phyloP scores from a whole-genome alignment of 2,888 invertebrate species.

The Crocallis elinguaria region DNA sequence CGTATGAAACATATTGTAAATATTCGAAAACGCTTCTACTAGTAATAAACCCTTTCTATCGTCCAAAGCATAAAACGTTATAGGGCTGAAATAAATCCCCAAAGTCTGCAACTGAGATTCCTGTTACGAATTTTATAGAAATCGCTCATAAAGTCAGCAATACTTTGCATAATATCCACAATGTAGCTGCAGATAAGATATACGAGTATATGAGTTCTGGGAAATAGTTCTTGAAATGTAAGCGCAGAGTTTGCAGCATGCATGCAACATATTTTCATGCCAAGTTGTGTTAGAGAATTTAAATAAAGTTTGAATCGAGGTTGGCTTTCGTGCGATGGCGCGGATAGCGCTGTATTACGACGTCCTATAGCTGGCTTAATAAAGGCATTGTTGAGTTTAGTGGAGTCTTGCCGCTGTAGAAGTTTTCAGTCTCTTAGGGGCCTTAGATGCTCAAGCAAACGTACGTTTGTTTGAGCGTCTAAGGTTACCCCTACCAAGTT shows the following conservation, averaged over 20 bases:
- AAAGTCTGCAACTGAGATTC: conserved; percentile 19
- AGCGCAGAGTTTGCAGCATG: conserved; percentile 3
- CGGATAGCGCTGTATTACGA: background rate
- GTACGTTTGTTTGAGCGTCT: no score
- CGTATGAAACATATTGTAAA: background rate
- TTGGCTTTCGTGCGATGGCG: conserved; percentile 1
- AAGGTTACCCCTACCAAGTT: no score
- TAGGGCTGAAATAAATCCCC: background rate
- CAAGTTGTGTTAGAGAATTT: conserved; percentile 17
- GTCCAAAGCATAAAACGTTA: background rate
- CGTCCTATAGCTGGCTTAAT: no score
- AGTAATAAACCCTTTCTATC: no score
- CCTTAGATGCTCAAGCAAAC: no score
- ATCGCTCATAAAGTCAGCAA: conserved; percentile 35
- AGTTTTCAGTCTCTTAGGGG: no score
- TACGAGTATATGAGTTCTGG: background rate
- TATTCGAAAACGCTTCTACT: background rate
- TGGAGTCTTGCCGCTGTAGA: no score
- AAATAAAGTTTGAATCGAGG: conserved; percentile 11
- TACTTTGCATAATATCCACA: conserved; percentile 29
- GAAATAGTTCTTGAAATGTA: conserved; percentile 20
- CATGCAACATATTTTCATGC: conserved; percentile 19
- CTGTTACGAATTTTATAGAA: conserved; percentile 32
- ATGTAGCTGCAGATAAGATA: conserved; percentile 13
- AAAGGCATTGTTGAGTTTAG: no score